Evolutionary conservation across 2,797 vertebrate species (phyloP).

Genomic region (Bovichtus variegatus): DNA sequence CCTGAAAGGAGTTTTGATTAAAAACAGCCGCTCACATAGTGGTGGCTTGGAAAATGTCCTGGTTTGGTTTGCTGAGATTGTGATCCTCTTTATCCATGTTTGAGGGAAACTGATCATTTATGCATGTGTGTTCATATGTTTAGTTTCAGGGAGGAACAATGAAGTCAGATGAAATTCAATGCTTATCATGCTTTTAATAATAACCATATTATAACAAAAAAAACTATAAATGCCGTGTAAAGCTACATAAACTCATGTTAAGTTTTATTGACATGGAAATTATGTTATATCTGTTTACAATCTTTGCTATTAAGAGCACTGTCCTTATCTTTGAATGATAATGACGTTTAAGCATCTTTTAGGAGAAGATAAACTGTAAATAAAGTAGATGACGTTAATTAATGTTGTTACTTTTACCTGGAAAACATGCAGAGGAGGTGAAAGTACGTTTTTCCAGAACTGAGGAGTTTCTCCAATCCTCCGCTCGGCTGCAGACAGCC

Average conservation of each 20-base stretch:
- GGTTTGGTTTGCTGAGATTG: slow-evolving; percentile 17
- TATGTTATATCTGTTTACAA: neutral
- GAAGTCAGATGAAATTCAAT: neutral
- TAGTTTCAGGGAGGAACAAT: neutral
- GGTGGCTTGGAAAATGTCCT: slow-evolving; percentile 18
- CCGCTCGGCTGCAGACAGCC: neutral
- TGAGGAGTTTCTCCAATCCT: neutral
- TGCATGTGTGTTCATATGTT: neutral
- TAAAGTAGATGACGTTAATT: neutral
- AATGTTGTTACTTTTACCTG: neutral
- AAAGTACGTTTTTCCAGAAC: neutral
- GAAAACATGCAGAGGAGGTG: neutral
- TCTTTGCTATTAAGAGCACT: neutral
- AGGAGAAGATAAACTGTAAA: neutral
- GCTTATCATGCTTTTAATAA: neutral
- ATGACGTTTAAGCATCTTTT: neutral
- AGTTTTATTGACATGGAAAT: neutral
- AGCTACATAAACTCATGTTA: neutral
- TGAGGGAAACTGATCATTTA: slow-evolving; percentile 13
- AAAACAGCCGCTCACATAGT: slow-evolving; percentile 25
- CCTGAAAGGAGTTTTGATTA: slow-evolving; percentile 31
- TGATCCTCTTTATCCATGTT: slow-evolving; percentile 11
- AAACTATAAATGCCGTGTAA: neutral
- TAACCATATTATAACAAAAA: neutral
- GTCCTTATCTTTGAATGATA: neutral